Evolutionary conservation across 1,140 invertebrate species (phyloP).

Genomic region (Campodea augens): DNA sequence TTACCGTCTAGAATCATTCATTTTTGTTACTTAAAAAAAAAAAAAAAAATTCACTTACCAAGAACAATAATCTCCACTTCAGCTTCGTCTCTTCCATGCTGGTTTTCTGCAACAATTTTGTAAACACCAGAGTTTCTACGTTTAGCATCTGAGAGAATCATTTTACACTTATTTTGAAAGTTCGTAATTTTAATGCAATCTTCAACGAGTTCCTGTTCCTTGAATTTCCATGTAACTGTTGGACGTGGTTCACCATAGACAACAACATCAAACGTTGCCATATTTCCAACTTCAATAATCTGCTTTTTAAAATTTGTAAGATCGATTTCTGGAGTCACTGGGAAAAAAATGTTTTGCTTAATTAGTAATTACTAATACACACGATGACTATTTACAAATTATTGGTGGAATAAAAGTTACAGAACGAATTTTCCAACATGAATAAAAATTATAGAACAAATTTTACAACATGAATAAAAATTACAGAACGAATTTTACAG

Average conservation of each 20-base stretch:
- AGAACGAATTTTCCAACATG: too few relatives aligned
- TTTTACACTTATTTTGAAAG: constrained; percentile 80
- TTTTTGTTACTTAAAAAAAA: too few relatives aligned
- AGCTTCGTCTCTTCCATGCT: constrained; percentile 81
- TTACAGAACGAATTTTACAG: too few relatives aligned
- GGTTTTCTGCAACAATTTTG: constrained; percentile 76
- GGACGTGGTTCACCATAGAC: constrained; percentile 87
- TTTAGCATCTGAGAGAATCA: constrained; percentile 63
- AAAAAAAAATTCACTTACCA: too few relatives aligned
- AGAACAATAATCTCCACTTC: constrained; percentile 83
- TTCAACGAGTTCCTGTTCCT: constrained; percentile 32
- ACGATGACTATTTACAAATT: too few relatives aligned
- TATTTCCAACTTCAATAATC: constrained; percentile 73
- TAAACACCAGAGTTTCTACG: constrained; percentile 74
- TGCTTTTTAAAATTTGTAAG: constrained; percentile 82
- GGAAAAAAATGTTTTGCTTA: too few relatives aligned
- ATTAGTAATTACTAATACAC: too few relatives aligned
- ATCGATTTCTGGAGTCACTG: constrained; percentile 92
- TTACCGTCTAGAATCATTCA: constrained; percentile 7
- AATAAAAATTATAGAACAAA: too few relatives aligned
- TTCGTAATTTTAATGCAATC: constrained; percentile 67
- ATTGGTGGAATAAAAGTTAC: too few relatives aligned
- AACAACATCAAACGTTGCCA: constrained; percentile 81
- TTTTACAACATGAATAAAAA: too few relatives aligned
- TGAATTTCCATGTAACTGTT: constrained; percentile 67